Percentiles rank a stretch among this genome's conserved stretches.
phyloP scores from a whole-genome alignment of 2,797 vertebrate species.

The Danio choprae region DNA sequence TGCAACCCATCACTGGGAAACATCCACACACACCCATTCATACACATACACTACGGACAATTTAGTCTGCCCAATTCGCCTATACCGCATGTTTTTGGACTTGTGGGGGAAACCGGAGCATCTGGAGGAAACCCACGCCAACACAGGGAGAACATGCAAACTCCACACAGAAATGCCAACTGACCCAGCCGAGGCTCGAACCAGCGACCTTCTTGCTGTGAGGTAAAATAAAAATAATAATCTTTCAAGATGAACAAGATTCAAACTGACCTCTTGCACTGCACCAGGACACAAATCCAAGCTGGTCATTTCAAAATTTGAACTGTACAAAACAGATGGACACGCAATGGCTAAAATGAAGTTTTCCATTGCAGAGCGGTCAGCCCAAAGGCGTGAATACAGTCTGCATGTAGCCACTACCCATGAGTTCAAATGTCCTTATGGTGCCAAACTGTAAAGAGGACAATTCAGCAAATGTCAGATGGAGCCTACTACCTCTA shows the following conservation, averaged over 20 bases:
- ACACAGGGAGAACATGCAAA: too few relatives aligned
- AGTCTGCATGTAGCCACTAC: slow-evolving; percentile 7
- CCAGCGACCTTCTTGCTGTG: too few relatives aligned
- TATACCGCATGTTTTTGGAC: too few relatives aligned
- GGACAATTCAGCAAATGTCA: slow-evolving; percentile 53
- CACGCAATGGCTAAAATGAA: neutral
- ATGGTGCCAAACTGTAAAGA: slow-evolving; percentile 47
- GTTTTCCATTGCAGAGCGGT: neutral
- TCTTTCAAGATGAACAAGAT: neutral
- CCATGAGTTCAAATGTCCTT: slow-evolving; percentile 35
- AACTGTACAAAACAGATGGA: neutral
- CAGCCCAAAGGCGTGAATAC: slow-evolving; percentile 2
- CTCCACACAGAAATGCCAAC: too few relatives aligned
- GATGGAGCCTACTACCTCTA: slow-evolving; percentile 45
- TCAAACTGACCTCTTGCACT: neutral
- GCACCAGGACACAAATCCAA: neutral
- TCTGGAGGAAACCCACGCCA: too few relatives aligned
- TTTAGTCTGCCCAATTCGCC: too few relatives aligned
- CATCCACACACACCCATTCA: too few relatives aligned
- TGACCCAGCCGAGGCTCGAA: too few relatives aligned
- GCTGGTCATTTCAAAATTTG: neutral
- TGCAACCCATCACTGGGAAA: too few relatives aligned
- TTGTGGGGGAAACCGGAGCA: too few relatives aligned
- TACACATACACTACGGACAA: too few relatives aligned
- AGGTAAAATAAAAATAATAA: too few relatives aligned